Evolutionary conservation across 1,140 invertebrate species (phyloP).

Genomic region (Drosophila takahashii): DNA sequence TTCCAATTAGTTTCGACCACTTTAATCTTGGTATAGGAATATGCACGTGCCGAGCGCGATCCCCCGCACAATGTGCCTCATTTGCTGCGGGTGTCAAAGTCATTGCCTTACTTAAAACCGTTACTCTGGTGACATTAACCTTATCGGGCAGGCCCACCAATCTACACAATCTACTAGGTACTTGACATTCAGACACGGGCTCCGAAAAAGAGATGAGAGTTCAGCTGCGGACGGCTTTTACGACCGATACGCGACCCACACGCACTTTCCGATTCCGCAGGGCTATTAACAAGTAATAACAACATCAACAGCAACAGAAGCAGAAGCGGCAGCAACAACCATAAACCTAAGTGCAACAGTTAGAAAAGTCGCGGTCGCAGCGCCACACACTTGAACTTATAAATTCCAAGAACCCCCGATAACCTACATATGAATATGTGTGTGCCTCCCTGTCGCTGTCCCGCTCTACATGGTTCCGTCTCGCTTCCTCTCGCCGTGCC

Average conservation of each 20-base stretch:
- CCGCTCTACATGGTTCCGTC: not conserved
- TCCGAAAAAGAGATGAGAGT: slow-evolving; percentile 26
- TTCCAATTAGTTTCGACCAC: not conserved
- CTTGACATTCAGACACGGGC: slow-evolving; percentile 70
- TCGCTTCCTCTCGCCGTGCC: slow-evolving; percentile 1
- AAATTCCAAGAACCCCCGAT: slow-evolving; percentile 79
- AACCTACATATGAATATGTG: slow-evolving; percentile 66
- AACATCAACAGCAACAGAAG: slow-evolving; percentile 49
- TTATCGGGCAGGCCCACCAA: slow-evolving; percentile 48
- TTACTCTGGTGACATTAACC: slow-evolving; percentile 72
- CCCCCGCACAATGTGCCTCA: not conserved
- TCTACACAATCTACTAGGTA: slow-evolving; percentile 47
- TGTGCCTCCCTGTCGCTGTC: not conserved
- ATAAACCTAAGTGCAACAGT: slow-evolving; percentile 77
- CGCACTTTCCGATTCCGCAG: slow-evolving; percentile 54
- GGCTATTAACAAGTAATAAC: slow-evolving; percentile 80
- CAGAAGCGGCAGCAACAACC: slow-evolving; percentile 36
- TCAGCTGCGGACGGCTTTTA: slow-evolving; percentile 41
- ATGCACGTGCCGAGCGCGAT: not conserved
- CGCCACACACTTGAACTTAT: slow-evolving; percentile 79
- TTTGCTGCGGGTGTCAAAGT: slow-evolving; percentile 69
- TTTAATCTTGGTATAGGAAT: not conserved
- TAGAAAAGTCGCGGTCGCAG: slow-evolving; percentile 64
- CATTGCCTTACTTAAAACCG: slow-evolving; percentile 59
- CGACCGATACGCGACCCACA: slow-evolving; percentile 59